A percentile compares a stretch with the other conserved stretches of the same genome.
Evolutionary conservation across 2,797 vertebrate genomes (phyloP).

Genomic region (Mormyrus proboscirostris): DNA sequence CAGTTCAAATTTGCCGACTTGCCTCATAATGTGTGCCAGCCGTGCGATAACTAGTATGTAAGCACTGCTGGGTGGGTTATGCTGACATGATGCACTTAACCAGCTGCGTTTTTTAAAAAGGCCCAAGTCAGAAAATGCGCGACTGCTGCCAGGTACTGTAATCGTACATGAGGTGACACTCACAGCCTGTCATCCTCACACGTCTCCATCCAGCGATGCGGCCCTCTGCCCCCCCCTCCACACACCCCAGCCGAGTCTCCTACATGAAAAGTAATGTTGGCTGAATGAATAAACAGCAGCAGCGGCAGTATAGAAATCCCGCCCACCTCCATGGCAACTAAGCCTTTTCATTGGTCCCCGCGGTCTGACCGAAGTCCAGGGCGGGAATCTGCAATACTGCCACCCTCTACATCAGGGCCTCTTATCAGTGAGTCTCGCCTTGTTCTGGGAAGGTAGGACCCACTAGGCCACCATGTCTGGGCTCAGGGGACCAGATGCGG

Average conservation of each 20-base stretch:
- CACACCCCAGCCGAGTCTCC: neutral
- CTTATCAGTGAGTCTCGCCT: neutral
- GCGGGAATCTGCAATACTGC: neutral
- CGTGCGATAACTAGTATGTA: neutral
- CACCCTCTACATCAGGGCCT: neutral
- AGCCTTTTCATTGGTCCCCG: neutral
- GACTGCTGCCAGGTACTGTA: neutral
- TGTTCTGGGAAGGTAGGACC: neutral
- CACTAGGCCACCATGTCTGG: neutral
- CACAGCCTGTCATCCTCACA: neutral
- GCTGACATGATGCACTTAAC: neutral
- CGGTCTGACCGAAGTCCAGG: neutral
- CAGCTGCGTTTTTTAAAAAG: neutral
- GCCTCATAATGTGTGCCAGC: neutral
- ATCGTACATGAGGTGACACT: neutral
- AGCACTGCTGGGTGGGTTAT: neutral
- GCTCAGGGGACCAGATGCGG: neutral
- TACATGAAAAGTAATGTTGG: neutral
- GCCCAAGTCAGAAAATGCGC: neutral
- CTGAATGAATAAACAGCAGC: neutral
- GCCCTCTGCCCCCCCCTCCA: neutral
- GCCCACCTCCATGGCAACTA: neutral
- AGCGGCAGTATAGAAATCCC: neutral
- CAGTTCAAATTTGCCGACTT: neutral
- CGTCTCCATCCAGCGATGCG: neutral